Percentiles rank a stretch among this genome's conserved stretches.
Conservation (phyloP, 2,888 invertebrate species). For the Synergus gifuensis region DNA sequence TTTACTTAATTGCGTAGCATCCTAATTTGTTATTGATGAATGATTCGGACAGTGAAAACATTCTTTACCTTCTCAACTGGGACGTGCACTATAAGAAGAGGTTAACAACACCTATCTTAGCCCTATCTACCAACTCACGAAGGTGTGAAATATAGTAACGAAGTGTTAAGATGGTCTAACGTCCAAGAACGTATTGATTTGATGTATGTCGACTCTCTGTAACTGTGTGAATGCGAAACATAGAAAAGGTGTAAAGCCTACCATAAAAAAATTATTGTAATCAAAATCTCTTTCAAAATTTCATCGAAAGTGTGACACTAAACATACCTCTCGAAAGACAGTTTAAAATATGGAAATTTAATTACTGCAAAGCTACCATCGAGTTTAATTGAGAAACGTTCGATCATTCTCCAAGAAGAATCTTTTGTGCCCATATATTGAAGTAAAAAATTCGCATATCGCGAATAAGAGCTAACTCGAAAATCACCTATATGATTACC, state of each 20-base stretch:
- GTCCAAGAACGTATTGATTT: neutral
- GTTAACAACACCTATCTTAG: neutral
- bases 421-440: neutral
- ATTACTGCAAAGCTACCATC: neutral
- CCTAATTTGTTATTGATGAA: neutral
- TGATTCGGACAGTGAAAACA: neutral
- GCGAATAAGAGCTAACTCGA: neutral
- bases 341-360: neutral
- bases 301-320: neutral
- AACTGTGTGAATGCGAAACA: neutral
- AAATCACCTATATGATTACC: neutral
- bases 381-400: neutral
- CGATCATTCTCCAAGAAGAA: neutral
- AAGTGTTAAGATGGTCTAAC: constrained; percentile 2
- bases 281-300: neutral
- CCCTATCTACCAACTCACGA: neutral
- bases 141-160: neutral
- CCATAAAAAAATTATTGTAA: neutral
- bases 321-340: neutral
- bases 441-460: neutral
- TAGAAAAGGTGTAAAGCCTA: neutral
- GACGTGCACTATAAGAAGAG: neutral
- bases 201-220: neutral
- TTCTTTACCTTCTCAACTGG: neutral
- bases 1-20: too few species aligned